A percentile compares a stretch with the other conserved stretches of the same genome.
Conservation (phyloP, 23 tunicate genomes). For the Ascidia mentula region DNA sequence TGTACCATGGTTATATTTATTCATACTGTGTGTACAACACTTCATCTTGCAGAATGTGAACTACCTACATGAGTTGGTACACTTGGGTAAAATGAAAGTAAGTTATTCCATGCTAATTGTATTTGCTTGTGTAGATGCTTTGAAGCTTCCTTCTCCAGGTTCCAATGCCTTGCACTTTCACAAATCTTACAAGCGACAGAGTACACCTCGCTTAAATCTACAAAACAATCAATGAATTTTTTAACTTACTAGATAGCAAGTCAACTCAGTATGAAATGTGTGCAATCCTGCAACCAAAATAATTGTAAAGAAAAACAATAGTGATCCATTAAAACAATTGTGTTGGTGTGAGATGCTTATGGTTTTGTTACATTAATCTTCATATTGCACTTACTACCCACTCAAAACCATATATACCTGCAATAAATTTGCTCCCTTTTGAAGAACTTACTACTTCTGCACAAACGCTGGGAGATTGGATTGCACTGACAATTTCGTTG, state of each 20-base stretch:
- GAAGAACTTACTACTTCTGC: conserved; percentile 54
- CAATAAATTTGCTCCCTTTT: conserved; percentile 43
- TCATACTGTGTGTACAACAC: no score
- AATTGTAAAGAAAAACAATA: no score
- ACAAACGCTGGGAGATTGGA: conserved; percentile 39
- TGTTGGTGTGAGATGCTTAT: no score
- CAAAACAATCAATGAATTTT: no score
- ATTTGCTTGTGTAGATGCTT: conserved; percentile 48
- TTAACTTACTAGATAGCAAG: no score
- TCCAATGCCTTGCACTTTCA: conserved; percentile 19
- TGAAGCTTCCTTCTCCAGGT: conserved; percentile 28
- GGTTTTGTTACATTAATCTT: no score
- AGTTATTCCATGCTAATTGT: conserved; percentile 68
- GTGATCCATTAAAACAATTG: no score
- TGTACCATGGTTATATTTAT: no score
- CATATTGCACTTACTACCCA: no score
- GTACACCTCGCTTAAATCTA: conserved; percentile 57
- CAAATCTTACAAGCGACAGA: conserved; percentile 42
- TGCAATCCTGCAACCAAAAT: no score
- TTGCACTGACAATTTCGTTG: conserved; percentile 35
- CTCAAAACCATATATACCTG: conserved; percentile 27
- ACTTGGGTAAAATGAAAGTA: conserved; percentile 61
- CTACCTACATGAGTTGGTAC: conserved; percentile 28
- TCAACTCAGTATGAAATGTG: no score
- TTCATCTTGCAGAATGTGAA: no score